Evolutionary conservation across 2,888 invertebrate genomes (phyloP).

Genomic region (Lomographa bimaculata): DNA sequence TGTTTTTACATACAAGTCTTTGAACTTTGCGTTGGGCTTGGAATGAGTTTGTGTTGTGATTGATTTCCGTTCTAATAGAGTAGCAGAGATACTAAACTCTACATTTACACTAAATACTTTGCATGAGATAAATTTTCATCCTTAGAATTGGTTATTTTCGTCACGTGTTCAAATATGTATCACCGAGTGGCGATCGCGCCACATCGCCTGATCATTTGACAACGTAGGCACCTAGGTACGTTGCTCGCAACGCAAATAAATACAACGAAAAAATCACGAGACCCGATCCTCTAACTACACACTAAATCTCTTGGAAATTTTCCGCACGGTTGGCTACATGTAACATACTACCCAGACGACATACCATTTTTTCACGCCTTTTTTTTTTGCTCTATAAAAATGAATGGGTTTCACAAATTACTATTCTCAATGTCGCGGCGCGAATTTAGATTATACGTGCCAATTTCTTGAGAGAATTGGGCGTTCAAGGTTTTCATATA

Average conservation of each 20-base stretch:
- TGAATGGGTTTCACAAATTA: slow-evolving; percentile 62
- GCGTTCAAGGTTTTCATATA: slow-evolving; percentile 48
- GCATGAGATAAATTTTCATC: too few species aligned
- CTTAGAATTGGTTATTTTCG: too few species aligned
- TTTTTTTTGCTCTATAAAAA: slow-evolving; percentile 52
- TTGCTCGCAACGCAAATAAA: too few species aligned
- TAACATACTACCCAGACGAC: slow-evolving; percentile 47
- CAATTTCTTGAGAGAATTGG: slow-evolving; percentile 48
- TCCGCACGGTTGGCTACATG: slow-evolving; percentile 33
- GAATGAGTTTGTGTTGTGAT: too few species aligned
- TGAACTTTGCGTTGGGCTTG: too few species aligned
- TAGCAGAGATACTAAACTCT: too few species aligned
- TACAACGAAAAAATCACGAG: slow-evolving; percentile 18
- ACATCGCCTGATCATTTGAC: slow-evolving; percentile 5
- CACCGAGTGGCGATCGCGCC: slow-evolving; percentile 5
- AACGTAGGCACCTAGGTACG: too few species aligned
- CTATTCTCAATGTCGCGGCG: slow-evolving; percentile 51
- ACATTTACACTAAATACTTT: too few species aligned
- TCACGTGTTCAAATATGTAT: too few species aligned
- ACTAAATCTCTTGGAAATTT: slow-evolving; percentile 42
- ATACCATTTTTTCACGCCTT: slow-evolving; percentile 39
- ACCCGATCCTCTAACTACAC: slow-evolving; percentile 38
- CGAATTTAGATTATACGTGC: slow-evolving; percentile 52
- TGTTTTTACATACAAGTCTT: too few species aligned
- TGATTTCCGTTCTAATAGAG: too few species aligned